These are phyloP conservation scores for Carassius auratus DNA, from an alignment of 2,113 vertebrate genomes.

Conservation along the genomic window DNA sequence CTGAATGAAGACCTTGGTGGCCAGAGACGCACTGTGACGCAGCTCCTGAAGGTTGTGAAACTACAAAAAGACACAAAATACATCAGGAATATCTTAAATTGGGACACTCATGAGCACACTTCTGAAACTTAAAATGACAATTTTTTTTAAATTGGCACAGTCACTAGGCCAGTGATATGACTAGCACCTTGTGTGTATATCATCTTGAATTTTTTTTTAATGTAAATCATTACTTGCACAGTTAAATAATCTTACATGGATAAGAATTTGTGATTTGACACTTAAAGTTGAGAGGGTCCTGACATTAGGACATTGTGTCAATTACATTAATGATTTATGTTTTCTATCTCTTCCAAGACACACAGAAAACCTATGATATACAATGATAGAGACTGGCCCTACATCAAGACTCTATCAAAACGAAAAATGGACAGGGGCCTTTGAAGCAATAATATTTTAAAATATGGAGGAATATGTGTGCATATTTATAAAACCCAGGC, in stretches of 20 bases:
- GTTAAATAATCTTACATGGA: too few species aligned
- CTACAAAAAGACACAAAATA: conserved; percentile 62
- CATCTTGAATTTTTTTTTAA: neutral
- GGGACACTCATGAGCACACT: neutral
- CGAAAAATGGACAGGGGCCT: neutral
- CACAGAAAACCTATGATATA: neutral
- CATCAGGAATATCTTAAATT: neutral
- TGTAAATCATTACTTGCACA: neutral
- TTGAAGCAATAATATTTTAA: conserved; percentile 4
- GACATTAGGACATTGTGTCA: neutral
- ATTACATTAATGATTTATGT: neutral
- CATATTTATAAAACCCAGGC: neutral
- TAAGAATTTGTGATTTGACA: neutral
- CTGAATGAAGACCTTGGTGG: conserved; percentile 88
- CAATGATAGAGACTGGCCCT: neutral
- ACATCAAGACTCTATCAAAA: neutral
- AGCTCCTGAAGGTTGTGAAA: conserved; percentile 88
- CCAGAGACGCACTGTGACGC: conserved; percentile 81
- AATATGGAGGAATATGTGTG: neutral
- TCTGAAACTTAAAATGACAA: conserved; percentile 2
- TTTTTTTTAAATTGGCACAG: neutral
- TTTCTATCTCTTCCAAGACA: neutral
- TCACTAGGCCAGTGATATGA: neutral
- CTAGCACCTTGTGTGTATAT: neutral
- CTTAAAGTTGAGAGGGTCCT: neutral